Evolutionary conservation across 2,797 vertebrate genomes (phyloP), one percentile per base, ranked within the genome.

Genomic region (Tympanoctomys barrerae): DNA sequence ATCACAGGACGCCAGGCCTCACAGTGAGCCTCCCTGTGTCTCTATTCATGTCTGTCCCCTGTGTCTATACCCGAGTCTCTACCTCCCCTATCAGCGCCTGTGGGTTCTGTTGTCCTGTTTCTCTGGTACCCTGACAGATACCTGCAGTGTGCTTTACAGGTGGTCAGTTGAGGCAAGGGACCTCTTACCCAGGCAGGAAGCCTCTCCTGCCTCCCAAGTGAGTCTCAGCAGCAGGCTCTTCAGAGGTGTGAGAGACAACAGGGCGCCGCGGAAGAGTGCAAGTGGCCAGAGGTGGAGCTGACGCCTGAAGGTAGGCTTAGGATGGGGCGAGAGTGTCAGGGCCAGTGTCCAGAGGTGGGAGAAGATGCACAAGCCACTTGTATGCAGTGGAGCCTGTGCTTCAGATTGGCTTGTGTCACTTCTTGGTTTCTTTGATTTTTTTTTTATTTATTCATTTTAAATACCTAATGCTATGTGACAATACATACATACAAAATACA

Each of bases 11-110:
- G 33, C 33, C 16, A 6, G 31, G 6, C 31, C 64, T 31, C 11
- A 33, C 52, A 18, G 54, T 61, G 22, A 24, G 59, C 59, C 22
- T 61, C 59, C 59, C 59, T 61, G 52, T 54, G 52, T 54, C 52
- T 54, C 11, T 11, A 57, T 2, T 18, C 54, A 57, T 14, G 54
- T 57, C 54, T 57, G 14, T 57, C 14, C 54, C 54, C 54, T 57
- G 54, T 57, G 21, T 61, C 64, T 64, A 22, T 62, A 22, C 8
- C 62, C 26, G 9, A 28, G 62, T 64, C 62, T 33, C 1, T 68
- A 8, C 14, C 62, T 36, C 42, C 39, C 28, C 61, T 0, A 33
- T 1, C 52, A 5, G 0, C 14, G 19, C 12, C 22, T 2, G 6
- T 36, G 10, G 9, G 5, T 84, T 26, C 24, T 62, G 19, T 68